phyloP scores from a whole-genome alignment of 2,797 vertebrate genomes.

The Spea hammondii region DNA sequence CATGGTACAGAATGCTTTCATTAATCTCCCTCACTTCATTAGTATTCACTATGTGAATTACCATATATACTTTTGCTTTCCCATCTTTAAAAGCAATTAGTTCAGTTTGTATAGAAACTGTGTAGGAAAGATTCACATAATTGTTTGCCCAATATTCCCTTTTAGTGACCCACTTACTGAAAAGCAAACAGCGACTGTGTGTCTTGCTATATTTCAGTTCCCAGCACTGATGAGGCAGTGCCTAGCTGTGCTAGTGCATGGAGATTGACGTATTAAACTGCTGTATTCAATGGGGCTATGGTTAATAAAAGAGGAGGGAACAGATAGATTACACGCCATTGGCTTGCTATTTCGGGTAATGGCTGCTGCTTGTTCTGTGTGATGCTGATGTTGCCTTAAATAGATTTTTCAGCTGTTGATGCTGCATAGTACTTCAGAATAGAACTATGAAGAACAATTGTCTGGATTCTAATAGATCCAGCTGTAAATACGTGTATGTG shows the following conservation, averaged over 20 bases:
- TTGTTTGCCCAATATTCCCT: not conserved
- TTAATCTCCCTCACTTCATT: too few relatives aligned
- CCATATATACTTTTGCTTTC: too few relatives aligned
- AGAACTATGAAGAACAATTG: conserved; percentile 8
- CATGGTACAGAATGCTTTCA: too few relatives aligned
- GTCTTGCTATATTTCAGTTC: conserved; percentile 26
- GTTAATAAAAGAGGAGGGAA: conserved; percentile 37
- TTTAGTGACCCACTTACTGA: conserved; percentile 45
- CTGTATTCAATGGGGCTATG: conserved; percentile 20
- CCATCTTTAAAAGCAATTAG: too few relatives aligned
- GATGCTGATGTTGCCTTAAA: conserved; percentile 38
- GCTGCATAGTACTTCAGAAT: conserved; percentile 24
- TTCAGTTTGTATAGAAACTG: too few relatives aligned
- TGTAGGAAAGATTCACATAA: too few relatives aligned
- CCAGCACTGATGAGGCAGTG: conserved; percentile 2
- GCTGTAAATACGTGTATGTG: not conserved
- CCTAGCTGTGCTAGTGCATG: conserved; percentile 4
- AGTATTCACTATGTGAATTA: too few relatives aligned
- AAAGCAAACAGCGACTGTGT: conserved; percentile 30
- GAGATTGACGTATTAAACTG: conserved; percentile 10
- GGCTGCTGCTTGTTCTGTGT: conserved; percentile 30
- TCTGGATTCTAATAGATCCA: not conserved
- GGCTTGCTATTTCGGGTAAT: conserved; percentile 46
- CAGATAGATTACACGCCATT: conserved; percentile 5
- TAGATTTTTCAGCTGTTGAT: conserved; percentile 32